Evolutionary conservation across 2,797 vertebrate species (phyloP), one percentile per base, ranked within the genome.

Genomic region (Onychomys arenicola): DNA sequence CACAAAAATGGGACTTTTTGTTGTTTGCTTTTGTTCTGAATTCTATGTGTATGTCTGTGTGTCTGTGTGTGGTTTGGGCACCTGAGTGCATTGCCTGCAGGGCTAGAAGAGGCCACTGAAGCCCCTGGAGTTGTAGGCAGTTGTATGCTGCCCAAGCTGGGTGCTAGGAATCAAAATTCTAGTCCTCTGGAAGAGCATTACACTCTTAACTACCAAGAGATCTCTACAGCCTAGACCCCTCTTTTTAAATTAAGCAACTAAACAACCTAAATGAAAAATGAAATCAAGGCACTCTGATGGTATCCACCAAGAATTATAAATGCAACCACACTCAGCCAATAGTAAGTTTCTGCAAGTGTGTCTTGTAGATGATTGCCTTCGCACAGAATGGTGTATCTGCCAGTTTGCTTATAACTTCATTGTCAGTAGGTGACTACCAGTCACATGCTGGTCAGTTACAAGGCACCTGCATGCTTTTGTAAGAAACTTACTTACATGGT

Each of bases 281-380:
- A 95, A 95, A 16, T n/a, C 17, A 52, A 82, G 29, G 12, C 52
- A 12, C 5, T 82, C 43, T 86, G 77, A 67, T 67, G 55, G 61
- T 29, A 84, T 8, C 29, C 85, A 82, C 34, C 46, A 84, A 90
- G 95, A 92, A 89, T 82, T 82, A 94, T 2, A 93, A 92, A 91
- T 29, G 25, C 7, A 94, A 13, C 40, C 17, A 52, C 0, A 43
- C n/a, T 67, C 71, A 75, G 19, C 13, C n/a, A 91, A 71, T 2
- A 69, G 19, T 63, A 6, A 43, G 69, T 86, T 89, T 90, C 86
- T 71, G n/a, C 86, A 65, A 87, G 85, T 40, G 34, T 19, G 6
- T 89, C 63, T 78, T 76, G 29, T 12, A 84, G 8, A 87, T 1
- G 63, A 5, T 23, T 96, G 80, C 43, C 94, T 7, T 76, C 43